Evolutionary conservation across 1,140 invertebrate genomes (phyloP).

Genomic region (Eriocheir sinensis): DNA sequence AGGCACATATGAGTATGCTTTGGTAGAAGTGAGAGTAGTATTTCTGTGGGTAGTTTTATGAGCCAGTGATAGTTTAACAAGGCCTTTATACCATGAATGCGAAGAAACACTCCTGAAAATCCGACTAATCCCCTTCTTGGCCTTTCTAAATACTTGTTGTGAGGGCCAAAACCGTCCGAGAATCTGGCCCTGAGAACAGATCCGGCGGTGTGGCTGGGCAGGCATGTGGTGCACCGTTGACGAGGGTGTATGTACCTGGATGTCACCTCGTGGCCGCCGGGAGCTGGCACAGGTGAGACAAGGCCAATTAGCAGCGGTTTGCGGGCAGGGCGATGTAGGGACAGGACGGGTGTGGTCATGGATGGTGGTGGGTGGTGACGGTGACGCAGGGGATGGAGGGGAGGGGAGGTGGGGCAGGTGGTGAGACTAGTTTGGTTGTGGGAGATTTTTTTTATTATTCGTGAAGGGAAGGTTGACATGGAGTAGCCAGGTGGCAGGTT

Average conservation of each 20-base stretch:
- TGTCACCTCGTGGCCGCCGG: not conserved
- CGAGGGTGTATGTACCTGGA: not conserved
- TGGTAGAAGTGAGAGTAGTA: too few species aligned
- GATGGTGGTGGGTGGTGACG: not conserved
- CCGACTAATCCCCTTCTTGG: too few species aligned
- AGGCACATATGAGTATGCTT: too few species aligned
- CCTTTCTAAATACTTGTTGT: too few species aligned
- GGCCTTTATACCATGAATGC: too few species aligned
- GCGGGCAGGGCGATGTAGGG: not conserved
- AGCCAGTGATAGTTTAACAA: too few species aligned
- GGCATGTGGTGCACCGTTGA: not conserved
- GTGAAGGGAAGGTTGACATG: not conserved
- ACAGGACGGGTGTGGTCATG: not conserved
- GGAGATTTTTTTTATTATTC: not conserved
- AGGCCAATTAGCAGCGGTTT: slow-evolving; percentile 5
- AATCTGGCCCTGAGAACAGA: too few species aligned
- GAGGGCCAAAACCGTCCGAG: too few species aligned
- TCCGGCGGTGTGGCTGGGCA: not conserved
- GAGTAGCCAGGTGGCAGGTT: too few species aligned
- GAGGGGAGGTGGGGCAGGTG: not conserved
- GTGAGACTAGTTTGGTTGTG: not conserved
- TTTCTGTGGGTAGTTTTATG: too few species aligned
- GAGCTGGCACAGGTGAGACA: not conserved
- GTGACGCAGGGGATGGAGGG: not conserved
- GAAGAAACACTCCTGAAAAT: too few species aligned